Evolutionary conservation across 2,888 invertebrate genomes (phyloP), one percentile per base, ranked within the genome.

Genomic region (Andrena trimmerana): DNA sequence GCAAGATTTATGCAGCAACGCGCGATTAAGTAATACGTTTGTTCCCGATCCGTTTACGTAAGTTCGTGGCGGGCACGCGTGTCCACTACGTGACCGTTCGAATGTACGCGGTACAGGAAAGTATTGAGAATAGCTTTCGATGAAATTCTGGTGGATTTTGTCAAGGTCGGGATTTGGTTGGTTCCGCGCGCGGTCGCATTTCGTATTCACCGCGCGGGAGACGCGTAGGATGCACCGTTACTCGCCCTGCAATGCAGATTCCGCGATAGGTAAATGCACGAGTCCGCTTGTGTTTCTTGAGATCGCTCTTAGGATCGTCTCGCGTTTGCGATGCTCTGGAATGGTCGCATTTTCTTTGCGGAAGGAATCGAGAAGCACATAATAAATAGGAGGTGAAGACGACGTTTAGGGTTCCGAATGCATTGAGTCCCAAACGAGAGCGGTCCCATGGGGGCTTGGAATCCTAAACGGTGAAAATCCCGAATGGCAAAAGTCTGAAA

Each of bases 41-140:
- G 76, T 78, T 78, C 59, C 65, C 50, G 74, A 77, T 66, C 60
- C 54, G 79, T 78, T 79, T 78, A 65, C 69, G 78, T 70, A 79
- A 78, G 50, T 27, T 27, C 27, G 10, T 54, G 4, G 29, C 48
- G 66, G 59, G 24, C 59, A 48, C 33, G 59, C 29, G 50, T 10
- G 24, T n/a, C 42, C 29, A 36, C 29, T 76, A 31, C 62, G 42
- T 63, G 77, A 42, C 67, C 42, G 20, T 29, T 24, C 10, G 65
- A 7, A 13, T 10, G 24, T 29, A 29, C 42, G n/a, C 36, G 27
- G 33, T 33, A 27, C 59, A 16, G 50, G 33, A 36, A 24, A 36
- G 50, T n/a, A 60, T 16, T 36, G 42, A 50, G 16, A 31, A 16
- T n/a, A 29, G 33, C 29, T 29, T 33, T n/a, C 42, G 24, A 8